Evolutionary conservation across 2,888 invertebrate genomes (phyloP).

Genomic region (Noctua janthina): DNA sequence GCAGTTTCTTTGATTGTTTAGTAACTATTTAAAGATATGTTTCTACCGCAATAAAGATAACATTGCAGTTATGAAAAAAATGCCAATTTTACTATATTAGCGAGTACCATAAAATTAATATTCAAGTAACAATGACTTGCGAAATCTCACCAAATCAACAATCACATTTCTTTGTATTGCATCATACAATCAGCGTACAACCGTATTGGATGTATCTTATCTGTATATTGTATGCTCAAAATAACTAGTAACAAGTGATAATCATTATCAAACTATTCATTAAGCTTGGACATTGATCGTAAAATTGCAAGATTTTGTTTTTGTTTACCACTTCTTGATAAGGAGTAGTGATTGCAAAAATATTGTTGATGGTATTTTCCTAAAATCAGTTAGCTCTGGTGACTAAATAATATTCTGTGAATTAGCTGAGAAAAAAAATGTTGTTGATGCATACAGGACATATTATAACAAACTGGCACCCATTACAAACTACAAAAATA

Average conservation of each 20-base stretch:
- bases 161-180: slow-evolving; percentile 71
- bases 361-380: slow-evolving; percentile 50
- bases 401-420: slow-evolving; percentile 41
- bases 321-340: slow-evolving; percentile 68
- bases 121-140: slow-evolving; percentile 45
- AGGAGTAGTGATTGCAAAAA: slow-evolving; percentile 56
- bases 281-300: slow-evolving; percentile 60
- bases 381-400: slow-evolving; percentile 35
- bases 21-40: neutral
- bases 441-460: slow-evolving; percentile 12
- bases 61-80: neutral
- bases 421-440: slow-evolving; percentile 29
- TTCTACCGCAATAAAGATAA: neutral
- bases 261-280: slow-evolving; percentile 67
- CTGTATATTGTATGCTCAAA: slow-evolving; percentile 56
- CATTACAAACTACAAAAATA: slow-evolving; percentile 29
- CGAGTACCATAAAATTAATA: neutral
- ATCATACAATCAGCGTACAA: slow-evolving; percentile 71
- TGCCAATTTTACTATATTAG: slow-evolving; percentile 1
- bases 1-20: slow-evolving; percentile 4
- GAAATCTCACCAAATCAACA: slow-evolving; percentile 33
- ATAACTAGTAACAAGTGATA: slow-evolving; percentile 61
- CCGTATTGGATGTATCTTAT: slow-evolving; percentile 70
- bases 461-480: slow-evolving; percentile 22
- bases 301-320: slow-evolving; percentile 61